Evolutionary conservation across 2,113 vertebrate species (phyloP), one percentile per base, ranked within the genome.

Genomic region (Cynopterus brachyotis): DNA sequence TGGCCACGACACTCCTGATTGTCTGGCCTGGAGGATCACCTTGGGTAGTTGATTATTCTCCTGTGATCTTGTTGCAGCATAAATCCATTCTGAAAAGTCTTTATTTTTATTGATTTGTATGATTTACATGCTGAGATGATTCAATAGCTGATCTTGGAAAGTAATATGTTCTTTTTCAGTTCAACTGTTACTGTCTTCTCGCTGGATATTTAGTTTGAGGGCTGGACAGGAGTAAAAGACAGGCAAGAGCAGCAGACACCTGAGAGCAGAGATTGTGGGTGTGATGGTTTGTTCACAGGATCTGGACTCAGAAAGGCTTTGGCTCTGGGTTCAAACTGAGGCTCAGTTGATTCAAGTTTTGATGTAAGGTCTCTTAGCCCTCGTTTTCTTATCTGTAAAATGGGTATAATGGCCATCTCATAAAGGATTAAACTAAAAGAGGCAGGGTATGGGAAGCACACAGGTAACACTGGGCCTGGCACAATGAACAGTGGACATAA

Each of bases 71-170:
- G 20, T 40, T 3, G 0, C 30, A 42, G 53, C 45, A 12, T 42
- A 35, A 35, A 40, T 85, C 59, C 22, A 28, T 76, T 0, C 5
- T 30, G n/a, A n/a, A 32, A 7, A 7, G 30, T 20, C 30, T 50
- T 60, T 11, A 30, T 45, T 20, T 0, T 19, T 24, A 26, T 53
- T 13, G 37, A 35, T 84, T 26, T 59, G 19, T 32, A 2, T 64
- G 15, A 62, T 55, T 91, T 26, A 32, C 26, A 50, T 69, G 72
- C 69, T 59, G 30, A 87, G 69, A 67, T 67, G 42, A 42, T 32
- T 62, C 12, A 7, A n/a, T 70, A 96, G 35, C 42, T 81, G 59
- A 24, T 84, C 64, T 67, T 94, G 19, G 75, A 66, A 64, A 94
- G 3, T 42, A n/a, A 59, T 8, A 0, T 1, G 28, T 94, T 83